Evolutionary conservation across 2,797 vertebrate species (phyloP), one percentile per base, ranked within the genome.

Genomic region (Lemur catta): DNA sequence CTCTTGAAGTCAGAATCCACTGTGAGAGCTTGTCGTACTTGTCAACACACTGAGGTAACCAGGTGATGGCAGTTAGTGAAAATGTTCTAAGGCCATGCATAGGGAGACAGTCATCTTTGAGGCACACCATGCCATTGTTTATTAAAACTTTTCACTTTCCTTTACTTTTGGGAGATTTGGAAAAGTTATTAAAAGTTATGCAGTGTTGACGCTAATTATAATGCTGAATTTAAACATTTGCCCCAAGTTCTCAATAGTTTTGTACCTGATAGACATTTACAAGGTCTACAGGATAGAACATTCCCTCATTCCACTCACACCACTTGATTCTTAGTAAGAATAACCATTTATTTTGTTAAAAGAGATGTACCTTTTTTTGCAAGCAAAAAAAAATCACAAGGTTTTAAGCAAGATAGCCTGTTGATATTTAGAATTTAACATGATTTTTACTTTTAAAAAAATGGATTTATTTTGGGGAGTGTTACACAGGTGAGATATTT

Each of bases 1-100:
- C 65, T 76, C 24, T 48, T 26, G 9, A 61, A 61, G 46, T 46
- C 11, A 1, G 26, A 59, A 35, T 24, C 35, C 6, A 0, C 74
- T 4, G 20, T 33, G 10, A 2, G 2, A 33, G 50, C 46, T 65
- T 30, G 52, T 38, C 22, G 41, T 6, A 14, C 38, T 2, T 72
- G 61, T 80, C 65, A n/a, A 15, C 57, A 38, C 59, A 11, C 28
- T 14, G 2, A 3, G 1, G 69, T 41, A 4, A 26, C 20, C 13
- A 10, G 65, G 12, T 4, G 30, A 35, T 0, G 4, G 67, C 13
- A 4, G 38, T 13, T 12, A 14, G 59, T 43, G 26, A 92, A 57
- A 57, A n/a, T 20, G n/a, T 4, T 26, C 88, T 6, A 3, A 41
- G 55, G 17, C 11, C 17, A 12, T 0, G 0, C 2, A 1, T 18